A percentile compares a stretch with the other conserved stretches of the same genome.
Evolutionary conservation across 2,113 vertebrate genomes (phyloP).

Genomic region (Atrichornis clamosus): DNA sequence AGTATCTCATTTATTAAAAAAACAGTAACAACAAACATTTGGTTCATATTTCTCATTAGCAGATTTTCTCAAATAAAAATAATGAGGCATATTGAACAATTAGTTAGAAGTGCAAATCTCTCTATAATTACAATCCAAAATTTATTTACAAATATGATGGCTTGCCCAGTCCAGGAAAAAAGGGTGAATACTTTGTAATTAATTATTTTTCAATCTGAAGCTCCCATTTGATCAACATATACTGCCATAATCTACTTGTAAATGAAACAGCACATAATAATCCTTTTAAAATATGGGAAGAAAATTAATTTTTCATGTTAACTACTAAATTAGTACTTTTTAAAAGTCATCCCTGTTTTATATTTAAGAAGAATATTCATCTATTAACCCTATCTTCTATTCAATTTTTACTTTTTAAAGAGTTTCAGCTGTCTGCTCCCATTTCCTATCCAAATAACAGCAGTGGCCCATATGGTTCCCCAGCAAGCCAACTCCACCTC

Average conservation of each 20-base stretch:
- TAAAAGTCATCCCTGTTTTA: neutral
- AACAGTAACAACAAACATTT: slow-evolving; percentile 32
- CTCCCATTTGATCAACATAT: neutral
- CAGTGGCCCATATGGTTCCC: neutral
- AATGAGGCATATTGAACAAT: slow-evolving; percentile 34
- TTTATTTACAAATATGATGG: neutral
- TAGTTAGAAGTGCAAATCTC: neutral
- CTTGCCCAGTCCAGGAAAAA: neutral
- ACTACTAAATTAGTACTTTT: neutral
- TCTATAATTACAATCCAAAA: neutral
- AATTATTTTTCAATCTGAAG: neutral
- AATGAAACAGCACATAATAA: neutral
- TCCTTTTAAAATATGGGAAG: neutral
- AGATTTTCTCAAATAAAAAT: slow-evolving; percentile 48
- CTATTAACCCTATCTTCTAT: neutral
- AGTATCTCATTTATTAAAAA: neutral
- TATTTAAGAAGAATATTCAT: neutral
- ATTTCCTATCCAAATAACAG: neutral
- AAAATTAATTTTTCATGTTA: neutral
- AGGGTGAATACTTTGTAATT: neutral
- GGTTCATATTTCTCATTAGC: slow-evolving; percentile 40
- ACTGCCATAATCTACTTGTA: neutral
- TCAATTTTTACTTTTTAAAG: neutral
- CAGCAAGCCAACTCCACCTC: neutral
- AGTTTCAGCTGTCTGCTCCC: neutral